Evolutionary conservation across 1,140 invertebrate species (phyloP), one percentile per base, ranked within the genome.

Genomic region (Neodiprion lecontei): DNA sequence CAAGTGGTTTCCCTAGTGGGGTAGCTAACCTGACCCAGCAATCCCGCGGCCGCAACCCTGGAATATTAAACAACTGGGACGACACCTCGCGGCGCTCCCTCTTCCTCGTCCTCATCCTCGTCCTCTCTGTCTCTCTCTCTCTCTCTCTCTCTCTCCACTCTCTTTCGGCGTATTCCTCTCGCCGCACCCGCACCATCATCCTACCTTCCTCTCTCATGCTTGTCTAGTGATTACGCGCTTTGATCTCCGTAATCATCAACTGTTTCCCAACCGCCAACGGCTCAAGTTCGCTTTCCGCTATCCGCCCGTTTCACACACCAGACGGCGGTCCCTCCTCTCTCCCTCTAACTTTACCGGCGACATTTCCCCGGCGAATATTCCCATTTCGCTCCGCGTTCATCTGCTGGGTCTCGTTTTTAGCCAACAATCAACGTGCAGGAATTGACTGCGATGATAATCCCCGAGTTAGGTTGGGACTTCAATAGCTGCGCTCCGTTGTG

Each of bases 71-170:
- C 53, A 61, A 61, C 53, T 61, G 53, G 53, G n/a, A 61, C 53
- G 53, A 61, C 53, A 61, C 53, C 53, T 61, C 53, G 53, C 53
- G 9, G 53, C 53, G n/a, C n/a, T 14, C 17, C 40, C 9, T 69
- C 7, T 11, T 23, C 23, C 73, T 69, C 65, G 74, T 74, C 72
- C 69, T 76, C 74, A 76, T 74, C 72, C 53, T 28, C 67, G 11
- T 47, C 67, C 47, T 47, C 65, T 11, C 23, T 11, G 21, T 48
- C 61, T 11, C 12, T 61, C 40, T 67, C 10, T 11, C 28, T 65
- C 28, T 53, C 53, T 70, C 71, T 73, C 73, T 73, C 61, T 61
- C 61, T 67, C 69, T 68, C 21, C 69, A 47, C 69, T 23, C 23
- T 61, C 28, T 10, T 67, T 70, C 50, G n/a, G 7, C 49, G 48